These are phyloP conservation scores for Hippocampus zosterae DNA, from an alignment of 2,113 vertebrate genomes.

Conservation along the genomic window DNA sequence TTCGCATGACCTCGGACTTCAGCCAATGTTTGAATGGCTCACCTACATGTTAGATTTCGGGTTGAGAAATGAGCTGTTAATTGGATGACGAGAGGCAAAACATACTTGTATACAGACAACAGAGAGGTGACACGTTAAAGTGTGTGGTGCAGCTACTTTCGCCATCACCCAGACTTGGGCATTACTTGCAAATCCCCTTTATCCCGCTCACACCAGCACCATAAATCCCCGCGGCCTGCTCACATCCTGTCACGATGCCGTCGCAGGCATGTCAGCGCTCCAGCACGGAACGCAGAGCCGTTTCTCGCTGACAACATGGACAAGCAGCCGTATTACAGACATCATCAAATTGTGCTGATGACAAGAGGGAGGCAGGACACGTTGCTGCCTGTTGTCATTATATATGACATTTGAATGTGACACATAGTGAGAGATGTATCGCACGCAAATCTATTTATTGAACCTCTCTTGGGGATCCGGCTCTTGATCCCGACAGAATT, in stretches of 20 bases:
- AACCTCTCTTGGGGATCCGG: slow-evolving; percentile 16
- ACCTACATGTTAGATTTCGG: background rate
- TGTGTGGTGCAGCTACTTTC: slow-evolving; percentile 51
- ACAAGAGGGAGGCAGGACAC: slow-evolving; percentile 44
- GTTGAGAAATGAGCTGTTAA: background rate
- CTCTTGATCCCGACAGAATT: slow-evolving; percentile 24
- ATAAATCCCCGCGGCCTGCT: slow-evolving; percentile 63
- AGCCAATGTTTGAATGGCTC: background rate
- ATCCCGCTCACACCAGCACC: slow-evolving; percentile 46
- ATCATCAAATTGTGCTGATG: slow-evolving; percentile 65
- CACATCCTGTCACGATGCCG: slow-evolving; percentile 61
- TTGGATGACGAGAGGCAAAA: background rate
- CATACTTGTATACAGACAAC: background rate
- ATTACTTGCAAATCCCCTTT: slow-evolving; percentile 71
- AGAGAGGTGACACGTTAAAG: slow-evolving; percentile 58
- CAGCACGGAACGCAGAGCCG: slow-evolving; percentile 33
- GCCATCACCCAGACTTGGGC: slow-evolving; percentile 46
- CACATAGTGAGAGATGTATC: slow-evolving; percentile 9
- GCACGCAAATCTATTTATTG: slow-evolving; percentile 27
- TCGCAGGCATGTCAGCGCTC: slow-evolving; percentile 56
- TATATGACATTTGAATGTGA: slow-evolving; percentile 33
- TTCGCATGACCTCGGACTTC: too few relatives aligned
- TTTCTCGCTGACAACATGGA: slow-evolving; percentile 37
- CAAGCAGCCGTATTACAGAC: slow-evolving; percentile 53
- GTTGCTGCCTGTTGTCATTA: slow-evolving; percentile 33